These are phyloP conservation scores for Proisotoma minuta DNA, from an alignment of 2,888 invertebrate genomes.

Conservation along the genomic window DNA sequence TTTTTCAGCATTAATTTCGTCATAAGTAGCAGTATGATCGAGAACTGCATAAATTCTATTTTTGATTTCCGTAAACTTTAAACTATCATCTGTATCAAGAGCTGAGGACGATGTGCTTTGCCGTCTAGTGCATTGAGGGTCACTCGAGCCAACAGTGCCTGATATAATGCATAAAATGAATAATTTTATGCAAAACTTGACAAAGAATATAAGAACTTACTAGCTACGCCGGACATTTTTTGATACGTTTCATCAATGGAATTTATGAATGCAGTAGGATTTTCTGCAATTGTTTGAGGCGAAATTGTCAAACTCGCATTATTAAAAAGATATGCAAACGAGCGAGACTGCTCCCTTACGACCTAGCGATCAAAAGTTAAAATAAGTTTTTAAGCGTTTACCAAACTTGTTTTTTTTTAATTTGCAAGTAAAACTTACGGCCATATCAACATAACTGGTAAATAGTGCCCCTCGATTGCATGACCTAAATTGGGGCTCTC, in stretches of 20 bases:
- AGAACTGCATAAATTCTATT: conserved; percentile 40
- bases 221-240: conserved; percentile 22
- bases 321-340: conserved; percentile 41
- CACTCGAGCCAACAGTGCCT: conserved; percentile 18
- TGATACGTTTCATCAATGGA: conserved; percentile 29
- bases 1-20: conserved; percentile 30
- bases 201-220: too few relatives aligned
- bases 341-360: conserved; percentile 27
- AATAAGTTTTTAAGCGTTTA: too few relatives aligned
- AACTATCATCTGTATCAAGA: conserved; percentile 24
- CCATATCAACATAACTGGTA: conserved; percentile 5
- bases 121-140: conserved; percentile 17
- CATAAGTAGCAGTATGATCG: conserved; percentile 30
- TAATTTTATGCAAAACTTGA: too few relatives aligned
- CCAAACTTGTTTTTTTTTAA: too few relatives aligned
- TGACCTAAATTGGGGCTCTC: conserved; percentile 23
- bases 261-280: conserved; percentile 14
- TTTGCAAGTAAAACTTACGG: too few relatives aligned
- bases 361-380: too few relatives aligned
- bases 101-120: neutral
- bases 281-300: neutral
- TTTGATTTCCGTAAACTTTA: conserved; percentile 22
- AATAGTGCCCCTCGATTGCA: conserved; percentile 34
- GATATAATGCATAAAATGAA: neutral
- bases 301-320: conserved; percentile 24